Conservation (phyloP, 2,113 vertebrate genomes). For the Junco hyemalis region DNA sequence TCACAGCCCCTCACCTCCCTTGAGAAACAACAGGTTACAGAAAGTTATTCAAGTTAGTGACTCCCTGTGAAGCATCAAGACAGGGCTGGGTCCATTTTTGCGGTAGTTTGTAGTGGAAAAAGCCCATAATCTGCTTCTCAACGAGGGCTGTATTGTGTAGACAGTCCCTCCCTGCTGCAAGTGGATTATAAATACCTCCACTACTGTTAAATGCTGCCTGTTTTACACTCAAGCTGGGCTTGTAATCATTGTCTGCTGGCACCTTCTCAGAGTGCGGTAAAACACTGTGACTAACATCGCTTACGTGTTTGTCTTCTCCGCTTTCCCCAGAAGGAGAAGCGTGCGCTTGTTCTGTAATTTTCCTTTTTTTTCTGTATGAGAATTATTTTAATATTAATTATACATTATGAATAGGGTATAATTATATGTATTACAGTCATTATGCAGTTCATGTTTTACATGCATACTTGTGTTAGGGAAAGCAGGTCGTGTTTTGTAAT, state of each 20-base stretch:
- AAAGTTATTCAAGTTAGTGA: background rate
- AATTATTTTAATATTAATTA: conserved; percentile 39
- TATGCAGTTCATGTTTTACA: conserved; percentile 22
- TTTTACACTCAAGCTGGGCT: background rate
- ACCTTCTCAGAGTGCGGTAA: background rate
- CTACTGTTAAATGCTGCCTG: background rate
- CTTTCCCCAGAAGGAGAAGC: conserved; percentile 18
- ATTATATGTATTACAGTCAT: conserved; percentile 42
- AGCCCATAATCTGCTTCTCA: background rate
- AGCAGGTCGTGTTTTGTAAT: background rate
- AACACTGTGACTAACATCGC: background rate
- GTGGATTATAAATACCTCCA: background rate
- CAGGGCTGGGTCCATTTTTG: background rate
- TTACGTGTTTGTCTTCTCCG: background rate
- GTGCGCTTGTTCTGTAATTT: conserved; percentile 13
- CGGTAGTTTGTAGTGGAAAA: background rate
- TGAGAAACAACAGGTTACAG: background rate
- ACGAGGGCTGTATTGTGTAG: background rate
- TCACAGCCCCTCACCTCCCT: background rate
- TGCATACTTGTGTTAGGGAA: conserved; percentile 22
- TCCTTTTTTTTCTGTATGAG: background rate
- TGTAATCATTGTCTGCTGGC: background rate
- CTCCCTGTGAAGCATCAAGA: background rate
- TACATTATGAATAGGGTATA: conserved; percentile 19
- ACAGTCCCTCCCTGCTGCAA: background rate